phyloP scores from a whole-genome alignment of 2,113 vertebrate species.

The Otolemur garnettii region DNA sequence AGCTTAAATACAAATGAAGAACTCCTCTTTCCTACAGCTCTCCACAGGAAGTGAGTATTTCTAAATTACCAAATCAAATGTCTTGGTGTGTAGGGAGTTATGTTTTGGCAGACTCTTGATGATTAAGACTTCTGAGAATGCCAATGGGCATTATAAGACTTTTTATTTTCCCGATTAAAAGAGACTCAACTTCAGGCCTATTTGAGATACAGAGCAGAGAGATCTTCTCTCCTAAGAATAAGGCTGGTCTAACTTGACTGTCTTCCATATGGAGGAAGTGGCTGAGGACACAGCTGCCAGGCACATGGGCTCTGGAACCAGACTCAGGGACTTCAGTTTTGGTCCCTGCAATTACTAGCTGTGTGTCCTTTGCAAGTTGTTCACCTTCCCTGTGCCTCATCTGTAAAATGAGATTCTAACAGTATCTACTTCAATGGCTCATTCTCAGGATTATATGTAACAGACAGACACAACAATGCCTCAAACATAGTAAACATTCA shows the following conservation, averaged over 20 bases:
- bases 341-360: background rate
- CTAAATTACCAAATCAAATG: conserved; percentile 34
- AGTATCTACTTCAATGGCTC: background rate
- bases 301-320: background rate
- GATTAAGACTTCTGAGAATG: conserved; percentile 57
- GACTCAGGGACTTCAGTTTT: background rate
- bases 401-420: background rate
- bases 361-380: background rate
- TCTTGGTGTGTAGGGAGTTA: background rate
- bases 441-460: background rate
- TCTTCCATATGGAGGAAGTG: background rate
- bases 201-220: background rate
- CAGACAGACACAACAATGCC: background rate
- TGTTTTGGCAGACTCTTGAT: conserved; percentile 29
- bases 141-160: background rate
- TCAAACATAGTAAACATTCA: background rate
- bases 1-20: conserved; percentile 65
- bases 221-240: background rate
- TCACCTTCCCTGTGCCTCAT: background rate
- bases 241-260: background rate
- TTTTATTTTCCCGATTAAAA: conserved; percentile 48
- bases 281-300: background rate
- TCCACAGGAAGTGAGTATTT: conserved; percentile 54
- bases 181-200: conserved; percentile 40
- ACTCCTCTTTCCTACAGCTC: conserved; percentile 39